Base-by-base conservation (phyloP, 2,888 invertebrate species). In the Sinodicranocentrus sp. region DNA sequence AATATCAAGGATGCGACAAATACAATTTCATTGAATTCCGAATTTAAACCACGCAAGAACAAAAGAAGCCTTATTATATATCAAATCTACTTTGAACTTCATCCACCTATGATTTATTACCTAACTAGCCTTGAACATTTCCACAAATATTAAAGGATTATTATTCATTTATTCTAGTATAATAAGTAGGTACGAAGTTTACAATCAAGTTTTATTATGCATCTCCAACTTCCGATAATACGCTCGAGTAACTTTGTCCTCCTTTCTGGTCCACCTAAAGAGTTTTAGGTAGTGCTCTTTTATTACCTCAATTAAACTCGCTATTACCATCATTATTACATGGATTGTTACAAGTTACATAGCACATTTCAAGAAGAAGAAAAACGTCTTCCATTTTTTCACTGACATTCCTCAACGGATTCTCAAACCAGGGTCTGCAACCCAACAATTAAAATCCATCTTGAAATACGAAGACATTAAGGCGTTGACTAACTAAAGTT, bases 401-500 rank as follows among this genome's bases (percentile, higher is more conserved):
- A n/a, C n/a, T n/a, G n/a, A n/a, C n/a, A n/a, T n/a, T n/a, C n/a
- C n/a, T n/a, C n/a, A n/a, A 33, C 33, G 33, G 33, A 33, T 6
- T 10, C 33, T 33, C 33, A 33, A 33, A 33, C 5, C 5, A 33
- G 33, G 5, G 10, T 33, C 10, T 33, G 10, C 33, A 71, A n/a
- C n/a, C 33, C 39, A 71, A 57, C 71, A 71, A 71, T 71, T 71
- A 71, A 54, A 71, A 68, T 6, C 19, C 15, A 23, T 59, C 43
- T 59, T 61, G 17, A 78, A 70, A 59, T 54, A 23, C 0, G 17
- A 67, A 19, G 44, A 19, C n/a, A 48, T 15, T 10, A 52, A 78
- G 70, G 78, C 78, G 70, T 71, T 71, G 78, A 71, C 61, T n/a
- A n/a, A 28, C 61, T 23, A 57, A 57, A 57, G 21, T 5, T 59